These are phyloP conservation scores for Eudyptes chrysolophus DNA, from an alignment of 2,113 vertebrate genomes.

Conservation along the genomic window DNA sequence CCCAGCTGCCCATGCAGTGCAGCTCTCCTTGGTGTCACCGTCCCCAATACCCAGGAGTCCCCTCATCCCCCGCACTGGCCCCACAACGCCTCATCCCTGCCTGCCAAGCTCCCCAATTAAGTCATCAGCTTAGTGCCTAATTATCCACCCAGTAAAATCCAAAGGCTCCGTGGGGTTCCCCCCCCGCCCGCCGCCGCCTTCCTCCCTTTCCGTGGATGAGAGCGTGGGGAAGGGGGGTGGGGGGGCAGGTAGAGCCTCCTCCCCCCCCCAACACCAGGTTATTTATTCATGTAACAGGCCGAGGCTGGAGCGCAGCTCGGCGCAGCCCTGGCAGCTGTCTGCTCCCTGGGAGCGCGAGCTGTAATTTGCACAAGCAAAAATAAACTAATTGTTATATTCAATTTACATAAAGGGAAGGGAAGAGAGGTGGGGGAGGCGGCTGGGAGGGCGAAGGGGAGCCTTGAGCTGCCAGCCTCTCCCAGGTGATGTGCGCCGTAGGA, in stretches of 20 bases:
- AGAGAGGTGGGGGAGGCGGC: neutral
- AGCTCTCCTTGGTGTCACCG: neutral
- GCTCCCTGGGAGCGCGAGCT: constrained; percentile 18
- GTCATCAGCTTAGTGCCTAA: neutral
- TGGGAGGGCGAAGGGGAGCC: neutral
- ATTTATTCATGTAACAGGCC: constrained; percentile 47
- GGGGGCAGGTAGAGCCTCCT: neutral
- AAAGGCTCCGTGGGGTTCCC: neutral
- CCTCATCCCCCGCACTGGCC: neutral
- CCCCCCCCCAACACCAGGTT: neutral
- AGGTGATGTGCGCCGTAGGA: accelerated
- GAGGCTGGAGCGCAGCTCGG: neutral
- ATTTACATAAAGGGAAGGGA: constrained; percentile 26
- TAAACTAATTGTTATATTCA: constrained; percentile 55
- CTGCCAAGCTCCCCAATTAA: neutral
- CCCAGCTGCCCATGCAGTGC: neutral
- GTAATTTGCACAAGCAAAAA: constrained; percentile 55
- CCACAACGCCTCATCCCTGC: neutral
- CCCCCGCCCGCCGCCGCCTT: accelerated
- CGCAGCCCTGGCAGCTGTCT: constrained; percentile 29
- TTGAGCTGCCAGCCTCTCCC: neutral
- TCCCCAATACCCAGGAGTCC: accelerated
- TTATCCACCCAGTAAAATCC: neutral
- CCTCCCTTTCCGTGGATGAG: neutral
- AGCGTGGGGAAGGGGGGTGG: neutral